Conservation (phyloP, 2,888 invertebrate species). For the Eutolmus rufibarbis region DNA sequence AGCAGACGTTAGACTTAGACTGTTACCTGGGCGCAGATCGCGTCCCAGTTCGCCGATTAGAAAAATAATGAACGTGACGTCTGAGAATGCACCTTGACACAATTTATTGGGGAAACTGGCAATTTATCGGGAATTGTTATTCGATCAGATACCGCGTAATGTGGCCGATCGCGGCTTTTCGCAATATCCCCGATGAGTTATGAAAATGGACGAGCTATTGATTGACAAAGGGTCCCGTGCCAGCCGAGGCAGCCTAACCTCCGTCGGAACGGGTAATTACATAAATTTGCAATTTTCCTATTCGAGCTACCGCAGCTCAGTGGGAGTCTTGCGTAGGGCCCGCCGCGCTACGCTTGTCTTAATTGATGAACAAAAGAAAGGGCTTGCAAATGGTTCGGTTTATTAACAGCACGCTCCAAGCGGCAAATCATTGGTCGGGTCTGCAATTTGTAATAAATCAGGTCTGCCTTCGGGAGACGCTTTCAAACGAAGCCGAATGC, state of each 20-base stretch:
- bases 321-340: background rate
- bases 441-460: constrained; percentile 8
- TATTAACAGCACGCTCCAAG: constrained; percentile 25
- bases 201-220: background rate
- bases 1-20: constrained; percentile 12
- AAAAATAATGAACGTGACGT: constrained; percentile 36
- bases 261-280: background rate
- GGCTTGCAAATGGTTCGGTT: background rate
- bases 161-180: background rate
- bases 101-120: constrained; percentile 37
- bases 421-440: background rate
- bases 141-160: constrained; percentile 20
- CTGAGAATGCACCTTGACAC: constrained; percentile 41
- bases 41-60: constrained; percentile 30
- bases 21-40: background rate
- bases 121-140: constrained; percentile 30
- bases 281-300: constrained; percentile 20
- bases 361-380: constrained; percentile 23
- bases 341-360: background rate
- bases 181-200: background rate
- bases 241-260: background rate
- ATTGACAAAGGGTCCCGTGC: background rate
- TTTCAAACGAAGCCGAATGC: constrained; percentile 21
- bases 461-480: background rate
- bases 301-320: background rate